A percentile compares a stretch with the other conserved stretches of the same genome.
These are phyloP conservation scores for Steatornis caripensis DNA, from an alignment of 2,113 vertebrate species.

Conservation along the genomic window DNA sequence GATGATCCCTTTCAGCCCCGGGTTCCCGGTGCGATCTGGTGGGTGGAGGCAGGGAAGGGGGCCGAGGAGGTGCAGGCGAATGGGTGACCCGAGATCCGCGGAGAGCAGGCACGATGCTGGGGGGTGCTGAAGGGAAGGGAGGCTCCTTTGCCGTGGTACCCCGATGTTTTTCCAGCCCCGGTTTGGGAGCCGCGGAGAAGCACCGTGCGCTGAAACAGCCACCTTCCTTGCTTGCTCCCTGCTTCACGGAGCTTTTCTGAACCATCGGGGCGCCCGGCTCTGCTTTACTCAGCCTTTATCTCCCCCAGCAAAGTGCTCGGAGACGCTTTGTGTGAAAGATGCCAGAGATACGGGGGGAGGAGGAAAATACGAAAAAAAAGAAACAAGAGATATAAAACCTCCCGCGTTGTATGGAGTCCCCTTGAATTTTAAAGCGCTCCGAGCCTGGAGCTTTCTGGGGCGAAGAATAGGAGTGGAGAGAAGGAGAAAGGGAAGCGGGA, in stretches of 20 bases:
- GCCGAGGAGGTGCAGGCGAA: background rate
- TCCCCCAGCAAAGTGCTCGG: background rate
- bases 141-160: background rate
- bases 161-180: background rate
- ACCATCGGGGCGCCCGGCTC: background rate
- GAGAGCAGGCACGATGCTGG: accelerated
- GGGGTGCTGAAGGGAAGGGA: background rate
- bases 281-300: background rate
- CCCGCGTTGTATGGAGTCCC: background rate
- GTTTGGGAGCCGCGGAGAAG: background rate
- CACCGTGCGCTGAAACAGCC: background rate
- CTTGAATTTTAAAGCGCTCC: background rate
- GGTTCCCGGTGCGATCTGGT: background rate
- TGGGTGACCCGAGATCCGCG: background rate
- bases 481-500: background rate
- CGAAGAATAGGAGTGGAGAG: background rate
- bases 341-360: conserved; percentile 15
- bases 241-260: background rate
- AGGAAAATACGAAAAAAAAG: background rate
- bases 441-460: background rate
- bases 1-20: background rate
- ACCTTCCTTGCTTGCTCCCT: background rate
- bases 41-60: background rate
- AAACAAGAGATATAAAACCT: background rate
- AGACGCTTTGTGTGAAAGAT: background rate